A percentile compares a stretch with the other conserved stretches of the same genome.
These are phyloP conservation scores for Catharus bicknelli DNA, from an alignment of 2,113 vertebrate genomes.

Conservation along the genomic window DNA sequence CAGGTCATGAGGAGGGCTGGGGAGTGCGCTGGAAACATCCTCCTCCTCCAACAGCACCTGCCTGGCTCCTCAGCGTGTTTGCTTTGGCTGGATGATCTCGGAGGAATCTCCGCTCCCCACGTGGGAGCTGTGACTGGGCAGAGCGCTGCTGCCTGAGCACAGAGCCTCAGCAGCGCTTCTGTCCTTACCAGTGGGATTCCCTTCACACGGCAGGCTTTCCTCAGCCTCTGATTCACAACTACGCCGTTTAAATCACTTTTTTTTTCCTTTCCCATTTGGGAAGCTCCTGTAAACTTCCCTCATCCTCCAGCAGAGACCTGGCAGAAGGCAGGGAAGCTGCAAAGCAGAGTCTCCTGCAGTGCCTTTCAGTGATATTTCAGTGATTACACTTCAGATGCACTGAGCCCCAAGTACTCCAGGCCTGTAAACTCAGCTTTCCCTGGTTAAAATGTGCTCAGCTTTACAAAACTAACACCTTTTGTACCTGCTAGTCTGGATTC, in stretches of 20 bases:
- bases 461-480: conserved; percentile 19
- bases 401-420: rapidly evolving
- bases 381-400: background rate
- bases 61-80: background rate
- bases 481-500: background rate
- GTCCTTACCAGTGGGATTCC: background rate
- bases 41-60: background rate
- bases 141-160: background rate
- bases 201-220: background rate
- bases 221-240: conserved; percentile 34
- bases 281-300: background rate
- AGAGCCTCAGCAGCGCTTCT: background rate
- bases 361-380: background rate
- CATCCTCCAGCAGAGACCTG: background rate
- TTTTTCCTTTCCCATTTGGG: background rate
- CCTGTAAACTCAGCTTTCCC: background rate
- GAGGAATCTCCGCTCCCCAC: rapidly evolving
- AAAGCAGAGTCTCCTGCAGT: background rate
- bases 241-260: background rate
- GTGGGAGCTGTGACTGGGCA: background rate
- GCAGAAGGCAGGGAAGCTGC: background rate
- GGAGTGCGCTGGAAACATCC: background rate
- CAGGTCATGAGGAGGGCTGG: background rate
- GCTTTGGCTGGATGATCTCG: background rate
- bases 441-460: background rate